Evolutionary conservation across 2,113 vertebrate genomes (phyloP), one percentile per base, ranked within the genome.

Genomic region (Osmerus eperlanus): DNA sequence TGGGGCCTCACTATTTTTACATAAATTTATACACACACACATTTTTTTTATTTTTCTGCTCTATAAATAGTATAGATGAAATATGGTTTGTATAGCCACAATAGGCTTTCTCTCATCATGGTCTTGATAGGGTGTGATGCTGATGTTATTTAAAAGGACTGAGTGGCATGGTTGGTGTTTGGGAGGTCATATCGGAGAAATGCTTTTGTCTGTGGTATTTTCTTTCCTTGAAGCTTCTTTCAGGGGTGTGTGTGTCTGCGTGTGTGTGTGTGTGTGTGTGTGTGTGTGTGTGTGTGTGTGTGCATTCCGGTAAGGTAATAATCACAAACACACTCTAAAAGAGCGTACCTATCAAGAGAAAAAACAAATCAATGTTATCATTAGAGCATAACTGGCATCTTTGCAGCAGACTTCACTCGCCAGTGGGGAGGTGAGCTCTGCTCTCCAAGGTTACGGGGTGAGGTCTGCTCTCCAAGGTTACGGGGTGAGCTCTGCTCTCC

Each of bases 11-110:
- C 3, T 54, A 16, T 64, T 23, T n/a, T 18, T 41, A 15, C 18
- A 29, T 36, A 18, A 8, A 23, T 36, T 64, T 65, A 25, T 23
- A 21, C 21, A 4, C 21, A 4, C 21, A 8, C 21, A 5, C 58
- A 15, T 14, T 23, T 5, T 14, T 25, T 21, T 21, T 21, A 0
- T 61, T 62, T 55, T 64, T 69, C 78, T 52, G 70, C 69, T 79
- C 84, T 83, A 80, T 89, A 88, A 90, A 90, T 90, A 89, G 87
- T 86, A 86, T 77, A 86, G 82, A 84, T 65, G 77, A 68, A 73
- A 47, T 85, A 55, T 74, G 65, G 71, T 76, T 70, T 1, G 7
- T 65, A 79, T 71, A 53, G 68, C 71, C 74, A 85, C 80, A 80
- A 36, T 65, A 28, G 71, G 61, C 29, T 14, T 51, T 56, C 72